These are phyloP conservation scores for Paracentrotus lividus DNA, from an alignment of 53 echinoderm and acorn worm genomes.

Conservation along the genomic window DNA sequence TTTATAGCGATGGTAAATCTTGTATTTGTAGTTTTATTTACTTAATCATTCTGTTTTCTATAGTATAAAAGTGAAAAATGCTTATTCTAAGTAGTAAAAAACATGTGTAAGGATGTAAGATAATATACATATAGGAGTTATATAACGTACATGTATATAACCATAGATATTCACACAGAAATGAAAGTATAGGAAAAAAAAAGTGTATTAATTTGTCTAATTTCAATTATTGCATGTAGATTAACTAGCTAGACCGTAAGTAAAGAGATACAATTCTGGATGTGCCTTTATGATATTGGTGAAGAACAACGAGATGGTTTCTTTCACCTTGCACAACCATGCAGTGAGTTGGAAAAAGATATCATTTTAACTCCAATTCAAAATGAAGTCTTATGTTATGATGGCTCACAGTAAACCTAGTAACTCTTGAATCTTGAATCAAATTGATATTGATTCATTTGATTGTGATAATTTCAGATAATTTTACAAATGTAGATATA, in stretches of 20 bases:
- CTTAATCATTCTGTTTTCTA: too few species aligned
- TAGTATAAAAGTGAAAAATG: background rate
- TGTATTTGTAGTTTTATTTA: too few species aligned
- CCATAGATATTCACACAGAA: background rate
- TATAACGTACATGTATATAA: background rate
- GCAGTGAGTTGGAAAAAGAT: too few species aligned
- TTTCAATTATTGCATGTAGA: background rate
- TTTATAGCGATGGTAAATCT: too few species aligned
- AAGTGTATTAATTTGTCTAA: constrained; percentile 3
- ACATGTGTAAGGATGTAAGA: background rate
- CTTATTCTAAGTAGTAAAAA: background rate
- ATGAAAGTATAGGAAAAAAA: constrained; percentile 4
- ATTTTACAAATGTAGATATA: too few species aligned
- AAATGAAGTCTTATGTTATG: too few species aligned
- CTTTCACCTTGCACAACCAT: background rate
- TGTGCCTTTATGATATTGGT: background rate
- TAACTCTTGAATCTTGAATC: too few species aligned
- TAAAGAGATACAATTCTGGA: background rate
- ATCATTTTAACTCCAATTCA: too few species aligned
- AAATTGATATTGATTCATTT: background rate
- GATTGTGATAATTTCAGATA: background rate
- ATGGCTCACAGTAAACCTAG: too few species aligned
- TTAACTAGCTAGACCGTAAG: background rate
- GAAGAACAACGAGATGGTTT: background rate
- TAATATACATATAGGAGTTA: background rate